Conservation (phyloP, 1,140 invertebrate genomes). For the Andricus grossulariae region DNA sequence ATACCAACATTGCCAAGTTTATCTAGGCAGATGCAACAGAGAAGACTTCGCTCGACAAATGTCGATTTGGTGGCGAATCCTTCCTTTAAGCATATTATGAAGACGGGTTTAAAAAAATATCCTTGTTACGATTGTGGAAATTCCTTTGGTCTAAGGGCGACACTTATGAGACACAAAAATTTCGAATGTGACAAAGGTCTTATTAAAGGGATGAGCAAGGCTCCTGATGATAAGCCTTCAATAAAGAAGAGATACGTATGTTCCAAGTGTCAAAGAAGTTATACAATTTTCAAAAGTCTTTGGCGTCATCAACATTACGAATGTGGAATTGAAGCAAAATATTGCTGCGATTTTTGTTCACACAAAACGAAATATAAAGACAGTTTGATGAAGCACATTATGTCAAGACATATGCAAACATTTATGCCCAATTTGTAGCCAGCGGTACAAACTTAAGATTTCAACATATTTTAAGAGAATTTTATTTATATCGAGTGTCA, state of each 20-base stretch:
- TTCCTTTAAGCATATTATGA: slow-evolving; percentile 26
- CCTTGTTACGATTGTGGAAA: slow-evolving; percentile 46
- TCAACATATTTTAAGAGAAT: not conserved
- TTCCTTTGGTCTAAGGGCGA: slow-evolving; percentile 38
- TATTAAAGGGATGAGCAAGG: not conserved
- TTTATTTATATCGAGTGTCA: not conserved
- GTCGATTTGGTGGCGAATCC: slow-evolving; percentile 34
- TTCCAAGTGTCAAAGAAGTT: slow-evolving; percentile 74
- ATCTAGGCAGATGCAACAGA: slow-evolving; percentile 33
- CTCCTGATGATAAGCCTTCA: not conserved
- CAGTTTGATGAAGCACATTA: slow-evolving; percentile 70
- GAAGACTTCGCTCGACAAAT: slow-evolving; percentile 46
- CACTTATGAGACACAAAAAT: slow-evolving; percentile 8
- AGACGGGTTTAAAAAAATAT: slow-evolving; percentile 45
- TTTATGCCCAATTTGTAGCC: slow-evolving; percentile 19
- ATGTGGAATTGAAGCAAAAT: slow-evolving; percentile 78
- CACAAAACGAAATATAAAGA: slow-evolving; percentile 78
- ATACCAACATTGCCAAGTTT: slow-evolving; percentile 47
- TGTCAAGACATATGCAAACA: slow-evolving; percentile 63
- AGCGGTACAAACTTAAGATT: not conserved
- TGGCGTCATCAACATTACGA: slow-evolving; percentile 78
- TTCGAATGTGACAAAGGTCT: slow-evolving; percentile 2
- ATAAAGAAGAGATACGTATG: slow-evolving; percentile 64
- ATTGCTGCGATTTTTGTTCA: slow-evolving; percentile 76
- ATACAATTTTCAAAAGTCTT: slow-evolving; percentile 75